Evolutionary conservation across 1,140 invertebrate genomes (phyloP).

Genomic region (Pseudomyrmex concolor): DNA sequence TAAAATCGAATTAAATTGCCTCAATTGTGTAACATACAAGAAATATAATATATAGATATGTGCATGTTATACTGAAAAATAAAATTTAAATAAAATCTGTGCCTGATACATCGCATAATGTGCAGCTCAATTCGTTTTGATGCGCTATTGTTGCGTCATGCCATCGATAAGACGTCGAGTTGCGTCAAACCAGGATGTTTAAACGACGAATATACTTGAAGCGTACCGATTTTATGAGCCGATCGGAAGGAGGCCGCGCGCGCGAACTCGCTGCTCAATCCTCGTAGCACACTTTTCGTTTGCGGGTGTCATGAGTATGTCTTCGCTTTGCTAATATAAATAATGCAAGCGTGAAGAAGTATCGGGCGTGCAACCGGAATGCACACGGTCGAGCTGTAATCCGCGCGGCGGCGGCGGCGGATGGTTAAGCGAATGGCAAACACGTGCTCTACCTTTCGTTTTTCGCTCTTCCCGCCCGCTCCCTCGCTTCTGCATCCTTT

Average conservation of each 20-base stretch:
- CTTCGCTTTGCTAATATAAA: conserved; percentile 62
- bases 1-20: too few species aligned
- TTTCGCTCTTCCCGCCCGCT: conserved; percentile 17
- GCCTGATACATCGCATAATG: too few species aligned
- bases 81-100: too few species aligned
- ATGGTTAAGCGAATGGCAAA: conserved; percentile 65
- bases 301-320: conserved; percentile 33
- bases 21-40: too few species aligned
- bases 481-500: conserved; percentile 46
- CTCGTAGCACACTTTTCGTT: background rate
- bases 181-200: too few species aligned
- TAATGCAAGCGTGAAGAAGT: conserved; percentile 54
- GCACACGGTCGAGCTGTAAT: background rate
- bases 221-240: background rate
- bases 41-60: background rate
- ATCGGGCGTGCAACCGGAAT: background rate
- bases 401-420: background rate
- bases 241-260: background rate
- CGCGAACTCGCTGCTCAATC: background rate
- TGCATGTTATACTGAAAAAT: too few species aligned
- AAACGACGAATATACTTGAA: background rate
- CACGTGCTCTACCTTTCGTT: conserved; percentile 62
- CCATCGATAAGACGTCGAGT: too few species aligned
- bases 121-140: too few species aligned
- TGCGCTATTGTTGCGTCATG: too few species aligned